phyloP scores from a whole-genome alignment of 2,797 vertebrate genomes.

The Gallirallus australis region DNA sequence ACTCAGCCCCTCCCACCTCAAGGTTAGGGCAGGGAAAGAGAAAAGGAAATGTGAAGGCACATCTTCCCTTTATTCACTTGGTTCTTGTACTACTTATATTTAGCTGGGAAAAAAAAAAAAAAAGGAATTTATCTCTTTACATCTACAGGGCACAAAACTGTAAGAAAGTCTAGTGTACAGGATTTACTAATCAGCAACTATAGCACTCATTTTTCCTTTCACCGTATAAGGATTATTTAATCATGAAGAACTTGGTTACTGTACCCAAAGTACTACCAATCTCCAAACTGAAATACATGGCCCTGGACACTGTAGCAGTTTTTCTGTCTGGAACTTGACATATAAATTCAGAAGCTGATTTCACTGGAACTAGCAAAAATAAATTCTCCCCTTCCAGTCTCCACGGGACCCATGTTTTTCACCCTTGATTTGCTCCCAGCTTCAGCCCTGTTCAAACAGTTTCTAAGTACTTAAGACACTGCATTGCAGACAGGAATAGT shows the following conservation, averaged over 20 bases:
- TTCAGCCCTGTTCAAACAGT: slow-evolving; percentile 4
- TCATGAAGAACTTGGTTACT: background rate
- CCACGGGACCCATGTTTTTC: background rate
- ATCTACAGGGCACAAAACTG: background rate
- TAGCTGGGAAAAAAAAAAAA: background rate
- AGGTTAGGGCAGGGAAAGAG: background rate
- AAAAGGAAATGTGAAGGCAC: background rate
- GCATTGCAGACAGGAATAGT: background rate
- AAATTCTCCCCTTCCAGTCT: background rate
- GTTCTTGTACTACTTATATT: background rate
- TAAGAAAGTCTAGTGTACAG: background rate
- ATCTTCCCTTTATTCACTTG: background rate
- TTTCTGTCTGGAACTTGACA: background rate
- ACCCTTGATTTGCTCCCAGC: background rate
- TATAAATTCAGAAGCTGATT: background rate
- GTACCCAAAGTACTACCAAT: background rate
- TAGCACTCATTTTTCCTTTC: background rate
- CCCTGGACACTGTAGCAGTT: background rate
- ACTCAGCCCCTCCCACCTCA: background rate
- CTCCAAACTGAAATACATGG: background rate
- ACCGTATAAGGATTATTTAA: background rate
- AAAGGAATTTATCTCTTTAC: background rate
- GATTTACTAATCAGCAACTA: background rate
- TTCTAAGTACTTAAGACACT: slow-evolving; percentile 5
- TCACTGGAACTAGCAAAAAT: background rate